Percentiles rank a stretch among this genome's conserved stretches.
These are phyloP conservation scores for Loripinus fragilis DNA, from an alignment of 2,888 invertebrate genomes.

Conservation along the genomic window DNA sequence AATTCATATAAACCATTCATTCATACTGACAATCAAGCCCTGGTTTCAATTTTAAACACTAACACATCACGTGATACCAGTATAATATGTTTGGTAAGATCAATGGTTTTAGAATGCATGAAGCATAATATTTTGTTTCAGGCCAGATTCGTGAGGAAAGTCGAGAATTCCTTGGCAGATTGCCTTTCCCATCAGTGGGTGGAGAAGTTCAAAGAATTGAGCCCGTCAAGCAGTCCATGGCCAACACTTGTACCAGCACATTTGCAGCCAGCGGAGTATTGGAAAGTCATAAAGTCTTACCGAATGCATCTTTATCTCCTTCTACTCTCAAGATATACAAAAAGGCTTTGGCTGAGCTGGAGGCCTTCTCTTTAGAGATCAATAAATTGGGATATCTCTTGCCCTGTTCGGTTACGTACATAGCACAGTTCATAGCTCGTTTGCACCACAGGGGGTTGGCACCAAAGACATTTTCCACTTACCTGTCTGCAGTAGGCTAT, in stretches of 20 bases:
- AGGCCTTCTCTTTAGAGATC: background rate
- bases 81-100: slow-evolving; percentile 28
- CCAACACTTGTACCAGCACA: slow-evolving; percentile 5
- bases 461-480: slow-evolving; percentile 18
- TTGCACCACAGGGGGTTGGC: background rate
- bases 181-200: slow-evolving; percentile 31
- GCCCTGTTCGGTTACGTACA: background rate
- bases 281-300: background rate
- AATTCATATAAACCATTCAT: too few species aligned
- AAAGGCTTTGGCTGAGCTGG: background rate
- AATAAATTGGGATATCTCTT: background rate
- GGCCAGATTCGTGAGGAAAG: slow-evolving; percentile 17
- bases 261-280: slow-evolving; percentile 5
- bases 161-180: slow-evolving; percentile 26
- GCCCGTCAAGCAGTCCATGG: slow-evolving; percentile 9
- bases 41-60: slow-evolving; percentile 32
- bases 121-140: slow-evolving; percentile 30
- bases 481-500: slow-evolving; percentile 9
- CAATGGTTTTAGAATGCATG: slow-evolving; percentile 30
- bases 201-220: slow-evolving; percentile 26
- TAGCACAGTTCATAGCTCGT: slow-evolving; percentile 4
- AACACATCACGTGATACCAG: slow-evolving; percentile 15
- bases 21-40: slow-evolving; percentile 36
- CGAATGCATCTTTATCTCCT: slow-evolving; percentile 9
- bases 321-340: background rate